Base-by-base conservation (phyloP, 2,888 invertebrate species). In the Leptarthrus brevirostris region DNA sequence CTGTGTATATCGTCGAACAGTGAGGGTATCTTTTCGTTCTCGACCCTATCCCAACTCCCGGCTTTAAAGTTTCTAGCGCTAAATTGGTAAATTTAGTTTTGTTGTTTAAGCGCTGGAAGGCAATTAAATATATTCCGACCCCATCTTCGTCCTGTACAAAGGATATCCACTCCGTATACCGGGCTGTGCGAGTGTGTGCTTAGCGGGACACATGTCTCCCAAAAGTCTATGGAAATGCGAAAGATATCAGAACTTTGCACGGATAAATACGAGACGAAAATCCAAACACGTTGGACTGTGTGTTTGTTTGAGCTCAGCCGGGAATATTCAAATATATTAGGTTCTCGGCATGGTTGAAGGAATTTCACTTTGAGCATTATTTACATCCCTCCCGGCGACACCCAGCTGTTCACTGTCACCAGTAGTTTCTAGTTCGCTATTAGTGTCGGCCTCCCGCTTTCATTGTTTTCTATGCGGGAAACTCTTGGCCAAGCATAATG, bases 21-120 rank as follows among this genome's bases (percentile, higher is more conserved):
- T 56, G 71, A 22, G 44, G 54, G 53, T 36, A 61, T 40, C 22
- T 26, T 40, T 12, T 14, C 12, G 10, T 54, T 5, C 54, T 20
- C 44, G 12, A 24, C n/a, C 53, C 34, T 5, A 1, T 14, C 58
- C 18, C 16, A 34, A n/a, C 18, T 20, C 30, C 40, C 34, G 20
- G 30, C 30, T 66, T 53, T 61, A 73, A 73, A 69, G 52, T 74
- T 73, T 52, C 20, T 61, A 61, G 56, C 61, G 56, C 70, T 53
- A 75, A 75, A 73, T 75, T 73, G 73, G 73, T 69, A 69, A 73
- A 70, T 75, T 75, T 70, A 70, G 73, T 73, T 73, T 70, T 58
- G 70, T 70, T 58, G 72, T 73, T 73, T 71, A 74, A 75, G 71
- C 73, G 72, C 71, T 75, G 18, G 26, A 66, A 72, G 74, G 75